Base-by-base conservation (phyloP, 1,140 invertebrate genomes). In the Camponotus floridanus region DNA sequence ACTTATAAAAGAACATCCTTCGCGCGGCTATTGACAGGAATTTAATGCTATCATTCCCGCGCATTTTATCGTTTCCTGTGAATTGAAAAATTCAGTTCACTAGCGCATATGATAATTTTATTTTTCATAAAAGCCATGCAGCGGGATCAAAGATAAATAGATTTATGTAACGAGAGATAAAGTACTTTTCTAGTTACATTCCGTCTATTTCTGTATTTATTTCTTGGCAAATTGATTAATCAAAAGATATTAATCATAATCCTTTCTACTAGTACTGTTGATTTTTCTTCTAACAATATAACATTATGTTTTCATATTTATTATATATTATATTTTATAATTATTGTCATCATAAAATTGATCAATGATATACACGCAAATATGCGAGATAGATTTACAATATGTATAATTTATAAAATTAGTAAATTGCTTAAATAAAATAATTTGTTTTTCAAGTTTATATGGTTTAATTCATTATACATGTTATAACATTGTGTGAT, bases 91-190 rank as follows among this genome's bases (percentile, higher is more conserved):
- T 81, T 70, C 48, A 36, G 31, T 42, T 59, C 1, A 21, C 26
- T 59, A 11, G 7, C 33, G 42, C 76, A 4, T 73, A 13, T 18
- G 64, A 80, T 68, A 71, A 81, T 11, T 71, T 33, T 5, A 51
- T 45, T 65, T 31, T 5, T 61, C n/a, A 42, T n/a, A 3, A 18
- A 26, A 26, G 8, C 13, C 15, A 11, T 42, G 3, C 11, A 0
- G 13, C 9, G n/a, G 2, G 42, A 36, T 48, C 26, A 65, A 2
- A 3, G 18, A 33, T 15, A n/a, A 39, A 9, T 76, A 76, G 39
- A 78, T 78, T 64, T 65, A 64, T 76, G 59, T 26, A 45, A 8
- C 4, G 26, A 18, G 18, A 18, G 39, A 78, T 78, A 65, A 65
- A 78, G 7, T 51, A 9, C 3, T 64, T 26, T 18, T 31, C 26